These are phyloP conservation scores for Phortica magna DNA, from an alignment of 2,888 invertebrate species.

Conservation along the genomic window DNA sequence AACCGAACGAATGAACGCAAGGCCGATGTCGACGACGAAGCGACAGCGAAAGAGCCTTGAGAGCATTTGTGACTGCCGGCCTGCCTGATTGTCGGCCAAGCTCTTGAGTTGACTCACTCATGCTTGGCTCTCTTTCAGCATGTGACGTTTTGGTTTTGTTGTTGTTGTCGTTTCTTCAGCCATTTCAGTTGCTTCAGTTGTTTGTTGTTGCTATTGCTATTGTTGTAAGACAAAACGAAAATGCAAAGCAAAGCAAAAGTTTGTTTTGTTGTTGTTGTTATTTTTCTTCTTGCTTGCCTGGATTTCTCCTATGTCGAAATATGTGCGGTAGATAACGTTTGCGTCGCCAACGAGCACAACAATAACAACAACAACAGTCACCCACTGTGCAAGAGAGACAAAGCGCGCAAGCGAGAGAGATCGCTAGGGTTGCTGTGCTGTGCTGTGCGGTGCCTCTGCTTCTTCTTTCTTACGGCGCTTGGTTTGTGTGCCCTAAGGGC, in stretches of 20 bases:
- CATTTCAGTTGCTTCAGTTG: background rate
- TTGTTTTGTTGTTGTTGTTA: background rate
- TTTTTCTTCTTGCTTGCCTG: conserved; percentile 21
- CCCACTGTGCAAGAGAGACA: background rate
- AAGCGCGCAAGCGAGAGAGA: too few species aligned
- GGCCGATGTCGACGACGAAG: background rate
- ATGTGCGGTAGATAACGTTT: conserved; percentile 27
- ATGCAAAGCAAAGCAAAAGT: conserved; percentile 56
- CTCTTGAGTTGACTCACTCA: background rate
- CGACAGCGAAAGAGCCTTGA: conserved; percentile 14
- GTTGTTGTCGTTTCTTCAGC: background rate
- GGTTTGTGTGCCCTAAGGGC: background rate
- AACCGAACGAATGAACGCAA: background rate
- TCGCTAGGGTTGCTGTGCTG: too few species aligned
- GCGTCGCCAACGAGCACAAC: background rate
- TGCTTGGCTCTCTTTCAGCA: conserved; percentile 48
- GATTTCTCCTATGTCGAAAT: conserved; percentile 38
- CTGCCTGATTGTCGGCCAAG: conserved; percentile 31
- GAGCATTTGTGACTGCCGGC: background rate
- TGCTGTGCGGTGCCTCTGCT: background rate
- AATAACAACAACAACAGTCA: background rate
- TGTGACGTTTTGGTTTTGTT: conserved; percentile 52
- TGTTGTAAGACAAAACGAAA: conserved; percentile 4
- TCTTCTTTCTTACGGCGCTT: background rate
- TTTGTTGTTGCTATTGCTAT: background rate